Conservation (phyloP, 2,888 invertebrate genomes). For the Ophion obscuratus region DNA sequence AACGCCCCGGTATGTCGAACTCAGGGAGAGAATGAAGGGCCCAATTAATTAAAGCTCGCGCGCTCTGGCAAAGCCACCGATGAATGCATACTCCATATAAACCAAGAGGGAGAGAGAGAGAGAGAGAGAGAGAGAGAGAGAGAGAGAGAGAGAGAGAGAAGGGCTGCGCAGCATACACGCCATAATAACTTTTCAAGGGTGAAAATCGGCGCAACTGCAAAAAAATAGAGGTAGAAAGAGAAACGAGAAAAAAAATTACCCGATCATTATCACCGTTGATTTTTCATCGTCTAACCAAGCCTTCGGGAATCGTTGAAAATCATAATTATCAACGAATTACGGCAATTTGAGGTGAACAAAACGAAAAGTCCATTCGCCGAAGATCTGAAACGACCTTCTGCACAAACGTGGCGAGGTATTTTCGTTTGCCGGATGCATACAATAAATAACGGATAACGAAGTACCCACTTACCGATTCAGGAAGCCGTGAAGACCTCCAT, state of each 20-base stretch:
- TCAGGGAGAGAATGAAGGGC: constrained; percentile 48
- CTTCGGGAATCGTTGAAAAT: too few species aligned
- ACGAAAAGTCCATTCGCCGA: neutral
- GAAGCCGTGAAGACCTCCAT: constrained; percentile 71
- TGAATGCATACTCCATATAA: constrained; percentile 21
- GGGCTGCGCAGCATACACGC: constrained; percentile 30
- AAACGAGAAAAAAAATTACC: neutral
- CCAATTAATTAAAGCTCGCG: constrained; percentile 63
- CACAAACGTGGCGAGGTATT: neutral
- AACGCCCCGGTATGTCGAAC: constrained; percentile 39
- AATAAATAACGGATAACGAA: constrained; percentile 11
- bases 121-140: constrained; percentile 16
- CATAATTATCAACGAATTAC: neutral
- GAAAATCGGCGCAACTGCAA: constrained; percentile 22
- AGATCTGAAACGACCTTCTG: neutral
- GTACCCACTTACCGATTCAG: constrained; percentile 74
- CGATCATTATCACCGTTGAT: constrained; percentile 6
- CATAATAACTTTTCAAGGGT: constrained; percentile 33
- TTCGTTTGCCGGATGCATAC: neutral
- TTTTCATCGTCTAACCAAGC: too few species aligned
- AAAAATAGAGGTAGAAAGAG: neutral
- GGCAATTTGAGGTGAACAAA: neutral
- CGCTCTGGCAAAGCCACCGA: neutral
- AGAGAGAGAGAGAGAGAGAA: neutral
- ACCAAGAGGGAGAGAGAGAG: neutral